These are phyloP conservation scores for Pomacea canaliculata DNA, from an alignment of 2,888 invertebrate genomes.

Conservation along the genomic window DNA sequence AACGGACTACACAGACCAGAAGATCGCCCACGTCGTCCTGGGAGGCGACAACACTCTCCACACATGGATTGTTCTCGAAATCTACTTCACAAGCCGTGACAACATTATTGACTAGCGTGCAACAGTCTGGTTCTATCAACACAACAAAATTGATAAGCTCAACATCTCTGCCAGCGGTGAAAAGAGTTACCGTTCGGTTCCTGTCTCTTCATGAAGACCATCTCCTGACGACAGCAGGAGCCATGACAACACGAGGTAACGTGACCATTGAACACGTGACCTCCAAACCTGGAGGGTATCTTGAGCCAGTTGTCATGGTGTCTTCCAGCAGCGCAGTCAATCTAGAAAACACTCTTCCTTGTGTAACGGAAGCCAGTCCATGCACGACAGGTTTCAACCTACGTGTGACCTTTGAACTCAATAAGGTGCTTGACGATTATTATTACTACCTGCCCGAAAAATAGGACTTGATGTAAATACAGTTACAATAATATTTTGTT, in stretches of 20 bases:
- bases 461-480: no score
- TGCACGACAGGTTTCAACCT: neutral
- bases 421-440: neutral
- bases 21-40: no score
- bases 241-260: neutral
- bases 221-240: neutral
- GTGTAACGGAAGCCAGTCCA: neutral
- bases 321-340: neutral
- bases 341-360: neutral
- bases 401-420: neutral
- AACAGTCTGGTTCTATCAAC: no score
- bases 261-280: conserved; percentile 1
- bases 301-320: neutral
- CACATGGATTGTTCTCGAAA: no score
- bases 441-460: neutral
- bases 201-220: neutral
- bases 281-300: neutral
- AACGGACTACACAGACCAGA: no score
- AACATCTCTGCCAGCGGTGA: neutral
- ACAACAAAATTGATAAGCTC: neutral
- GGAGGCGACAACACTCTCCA: no score
- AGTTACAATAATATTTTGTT: no score
- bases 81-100: no score
- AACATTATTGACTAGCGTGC: no score
- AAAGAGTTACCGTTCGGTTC: neutral